Evolutionary conservation across 2,797 vertebrate species (phyloP), one percentile per base, ranked within the genome.

Genomic region (Merluccius polli): DNA sequence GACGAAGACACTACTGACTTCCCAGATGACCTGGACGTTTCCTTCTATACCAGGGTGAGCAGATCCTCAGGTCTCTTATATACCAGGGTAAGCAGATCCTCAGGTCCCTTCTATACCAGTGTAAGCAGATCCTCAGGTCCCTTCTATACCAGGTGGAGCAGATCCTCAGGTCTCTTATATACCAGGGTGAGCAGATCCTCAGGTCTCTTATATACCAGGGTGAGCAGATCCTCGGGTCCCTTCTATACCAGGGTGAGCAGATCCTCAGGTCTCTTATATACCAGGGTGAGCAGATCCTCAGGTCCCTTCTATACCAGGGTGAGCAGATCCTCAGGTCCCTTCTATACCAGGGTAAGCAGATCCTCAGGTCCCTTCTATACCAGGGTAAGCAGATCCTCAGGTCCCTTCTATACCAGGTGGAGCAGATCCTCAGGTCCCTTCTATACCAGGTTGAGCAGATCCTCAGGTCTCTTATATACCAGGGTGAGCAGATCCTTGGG

Each of bases 1-100:
- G 97, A 99, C 77, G 97, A 98, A 2, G 98, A 98, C 87, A 98
- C 96, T 0, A 92, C 87, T 69, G 97, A 99, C 85, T 97, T 98
- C 78, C 93, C 95, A 0, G 97, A 99, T n/a, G 97, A 99, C 74
- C 87, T 98, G 0, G 98, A 99, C 86, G 97, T 97, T 0, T 99
- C 97, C 63, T 99, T 99, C 91, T 99, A 98, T 2, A 95, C 96
- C 84, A 94, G 95, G 95, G 98, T 99, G 83, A 93, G 91, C 69
- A 11, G 68, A 35, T 72, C 24, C 18, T n/a, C 24, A 71, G 24
- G 16, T 8, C 65, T 30, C 30, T 31, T 30, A 30, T 31, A 11
- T 15, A 31, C 63, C 63, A 12, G 63, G 63, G 8, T 30, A 12
- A 30, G 29, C 24, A 12, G 2, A 6, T 30, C 27, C 29, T 13